These are phyloP conservation scores for Syrrhaptes paradoxus DNA, from an alignment of 2,113 vertebrate species.

Conservation along the genomic window DNA sequence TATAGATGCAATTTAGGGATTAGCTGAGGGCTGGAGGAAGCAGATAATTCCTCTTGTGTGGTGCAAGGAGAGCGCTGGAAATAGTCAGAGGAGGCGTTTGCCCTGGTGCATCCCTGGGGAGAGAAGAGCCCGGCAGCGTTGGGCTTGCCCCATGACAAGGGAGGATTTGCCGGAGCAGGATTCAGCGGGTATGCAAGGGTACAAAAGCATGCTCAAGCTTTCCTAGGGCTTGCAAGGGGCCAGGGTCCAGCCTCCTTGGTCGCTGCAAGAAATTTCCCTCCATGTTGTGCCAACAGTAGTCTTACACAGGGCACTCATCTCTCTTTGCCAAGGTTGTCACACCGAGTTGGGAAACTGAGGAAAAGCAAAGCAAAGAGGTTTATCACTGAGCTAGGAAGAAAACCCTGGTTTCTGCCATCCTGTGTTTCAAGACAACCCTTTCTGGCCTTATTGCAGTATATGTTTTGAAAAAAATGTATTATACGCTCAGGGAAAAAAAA, in stretches of 20 bases:
- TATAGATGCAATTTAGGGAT: slow-evolving; percentile 41
- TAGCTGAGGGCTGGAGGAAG: slow-evolving; percentile 17
- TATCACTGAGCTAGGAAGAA: background rate
- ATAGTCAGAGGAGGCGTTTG: background rate
- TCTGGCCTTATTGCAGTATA: background rate
- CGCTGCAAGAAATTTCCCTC: background rate
- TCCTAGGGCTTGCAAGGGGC: background rate
- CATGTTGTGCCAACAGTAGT: background rate
- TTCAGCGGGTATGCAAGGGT: no score
- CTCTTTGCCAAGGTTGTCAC: background rate
- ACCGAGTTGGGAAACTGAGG: background rate
- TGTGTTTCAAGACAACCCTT: background rate
- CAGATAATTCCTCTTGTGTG: slow-evolving; percentile 12
- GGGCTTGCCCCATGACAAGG: background rate
- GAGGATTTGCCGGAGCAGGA: background rate
- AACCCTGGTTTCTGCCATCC: background rate
- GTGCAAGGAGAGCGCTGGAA: background rate
- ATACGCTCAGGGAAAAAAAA: background rate
- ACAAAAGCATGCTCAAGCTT: background rate
- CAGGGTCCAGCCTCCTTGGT: background rate
- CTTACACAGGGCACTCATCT: background rate
- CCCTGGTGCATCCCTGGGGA: background rate
- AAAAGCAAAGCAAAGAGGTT: background rate
- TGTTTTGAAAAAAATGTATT: background rate
- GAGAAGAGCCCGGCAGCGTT: background rate